These are phyloP conservation scores for Corvus hawaiiensis DNA, from an alignment of 2,113 vertebrate genomes.

Conservation along the genomic window DNA sequence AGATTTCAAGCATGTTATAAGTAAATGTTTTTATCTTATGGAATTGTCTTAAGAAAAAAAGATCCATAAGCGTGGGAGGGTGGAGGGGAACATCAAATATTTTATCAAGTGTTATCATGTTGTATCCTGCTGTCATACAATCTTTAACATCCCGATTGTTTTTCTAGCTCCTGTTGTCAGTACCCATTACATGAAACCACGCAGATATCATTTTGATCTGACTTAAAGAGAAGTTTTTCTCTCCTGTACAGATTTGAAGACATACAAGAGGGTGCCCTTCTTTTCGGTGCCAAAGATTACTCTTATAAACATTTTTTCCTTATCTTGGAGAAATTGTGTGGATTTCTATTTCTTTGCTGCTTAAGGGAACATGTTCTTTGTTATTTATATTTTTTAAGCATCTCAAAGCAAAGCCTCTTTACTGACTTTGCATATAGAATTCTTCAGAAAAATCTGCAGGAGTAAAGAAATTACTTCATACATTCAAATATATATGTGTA, in stretches of 20 bases:
- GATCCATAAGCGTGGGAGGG: background rate
- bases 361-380: slow-evolving; percentile 13
- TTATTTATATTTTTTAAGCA: slow-evolving; percentile 18
- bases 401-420: background rate
- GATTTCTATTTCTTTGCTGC: slow-evolving; percentile 53
- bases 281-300: slow-evolving; percentile 81
- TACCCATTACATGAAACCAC: background rate
- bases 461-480: background rate
- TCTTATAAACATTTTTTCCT: slow-evolving; percentile 19
- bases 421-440: background rate
- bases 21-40: background rate
- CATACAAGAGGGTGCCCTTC: slow-evolving; percentile 55
- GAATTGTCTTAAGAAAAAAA: slow-evolving; percentile 21
- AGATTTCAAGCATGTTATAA: slow-evolving; percentile 13
- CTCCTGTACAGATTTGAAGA: slow-evolving; percentile 21
- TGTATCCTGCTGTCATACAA: slow-evolving; percentile 17
- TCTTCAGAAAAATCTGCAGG: slow-evolving; percentile 1
- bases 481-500: background rate
- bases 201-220: background rate
- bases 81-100: background rate
- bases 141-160: background rate
- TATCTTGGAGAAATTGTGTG: slow-evolving; percentile 37
- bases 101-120: slow-evolving; percentile 1
- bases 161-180: background rate
- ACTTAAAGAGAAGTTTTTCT: slow-evolving; percentile 13